These are phyloP conservation scores for Lepus timidus DNA, from an alignment of 2,113 vertebrate genomes.

Conservation along the genomic window DNA sequence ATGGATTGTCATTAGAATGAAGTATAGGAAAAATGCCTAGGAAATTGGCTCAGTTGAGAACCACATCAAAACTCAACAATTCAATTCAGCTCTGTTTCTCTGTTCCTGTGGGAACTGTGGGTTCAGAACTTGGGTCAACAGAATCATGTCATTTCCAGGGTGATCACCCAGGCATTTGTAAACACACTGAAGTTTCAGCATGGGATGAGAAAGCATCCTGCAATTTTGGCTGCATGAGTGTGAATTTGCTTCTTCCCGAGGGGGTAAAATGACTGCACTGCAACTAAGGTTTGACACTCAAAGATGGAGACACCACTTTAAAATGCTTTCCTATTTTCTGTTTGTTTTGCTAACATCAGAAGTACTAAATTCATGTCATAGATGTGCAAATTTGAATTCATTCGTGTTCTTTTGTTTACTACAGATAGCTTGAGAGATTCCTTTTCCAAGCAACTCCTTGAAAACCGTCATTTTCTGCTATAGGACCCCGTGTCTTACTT, in stretches of 20 bases:
- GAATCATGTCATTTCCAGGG: not conserved
- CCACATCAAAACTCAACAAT: not conserved
- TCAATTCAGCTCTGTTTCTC: not conserved
- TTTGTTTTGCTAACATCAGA: not conserved
- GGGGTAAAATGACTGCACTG: not conserved
- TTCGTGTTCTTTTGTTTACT: conserved; percentile 16
- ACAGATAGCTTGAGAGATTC: not conserved
- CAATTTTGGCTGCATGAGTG: rapidly evolving
- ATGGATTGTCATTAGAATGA: not conserved
- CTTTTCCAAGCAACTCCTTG: not conserved
- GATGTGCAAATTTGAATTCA: not conserved
- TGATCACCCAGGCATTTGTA: not conserved
- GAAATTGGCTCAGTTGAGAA: not conserved
- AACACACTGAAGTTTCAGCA: not conserved
- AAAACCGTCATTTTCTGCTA: not conserved
- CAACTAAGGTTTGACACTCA: not conserved
- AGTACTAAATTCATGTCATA: not conserved
- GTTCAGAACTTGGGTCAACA: not conserved
- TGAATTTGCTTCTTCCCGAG: not conserved
- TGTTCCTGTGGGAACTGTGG: not conserved
- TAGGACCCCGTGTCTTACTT: not conserved
- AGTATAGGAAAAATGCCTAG: not conserved
- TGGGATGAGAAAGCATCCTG: not conserved
- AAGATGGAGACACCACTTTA: not conserved
- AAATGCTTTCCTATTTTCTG: not conserved